Evolutionary conservation across 2,888 invertebrate species (phyloP).

Genomic region (Scotopteryx bipunctaria): DNA sequence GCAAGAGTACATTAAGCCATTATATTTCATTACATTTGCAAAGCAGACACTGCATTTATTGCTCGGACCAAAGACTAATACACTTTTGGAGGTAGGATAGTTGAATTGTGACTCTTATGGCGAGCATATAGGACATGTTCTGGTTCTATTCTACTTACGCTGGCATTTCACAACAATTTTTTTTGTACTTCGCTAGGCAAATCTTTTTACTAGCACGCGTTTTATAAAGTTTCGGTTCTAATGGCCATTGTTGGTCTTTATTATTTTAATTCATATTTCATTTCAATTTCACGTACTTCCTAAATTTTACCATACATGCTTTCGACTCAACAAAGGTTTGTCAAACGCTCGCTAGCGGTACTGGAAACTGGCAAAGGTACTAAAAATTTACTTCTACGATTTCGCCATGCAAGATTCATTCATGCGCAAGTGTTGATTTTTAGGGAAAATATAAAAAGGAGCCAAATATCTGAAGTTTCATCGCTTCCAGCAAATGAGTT

Average conservation of each 20-base stretch:
- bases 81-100: background rate
- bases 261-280: no score
- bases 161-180: background rate
- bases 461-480: slow-evolving; percentile 26
- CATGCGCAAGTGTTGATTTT: background rate
- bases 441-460: background rate
- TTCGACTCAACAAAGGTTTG: no score
- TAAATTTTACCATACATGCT: no score
- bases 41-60: slow-evolving; percentile 19
- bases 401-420: no score
- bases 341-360: no score
- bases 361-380: no score
- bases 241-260: no score
- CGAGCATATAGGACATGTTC: background rate
- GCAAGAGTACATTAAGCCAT: slow-evolving; percentile 20
- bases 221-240: no score
- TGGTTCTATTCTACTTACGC: background rate
- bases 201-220: background rate
- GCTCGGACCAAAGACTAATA: no score
- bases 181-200: slow-evolving; percentile 15
- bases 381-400: no score
- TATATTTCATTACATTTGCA: slow-evolving; percentile 34
- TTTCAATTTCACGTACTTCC: no score
- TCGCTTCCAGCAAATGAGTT: slow-evolving; percentile 12
- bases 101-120: slow-evolving; percentile 1